These are phyloP conservation scores for Thereva nobilitata DNA, from an alignment of 2,888 invertebrate genomes.

Conservation along the genomic window DNA sequence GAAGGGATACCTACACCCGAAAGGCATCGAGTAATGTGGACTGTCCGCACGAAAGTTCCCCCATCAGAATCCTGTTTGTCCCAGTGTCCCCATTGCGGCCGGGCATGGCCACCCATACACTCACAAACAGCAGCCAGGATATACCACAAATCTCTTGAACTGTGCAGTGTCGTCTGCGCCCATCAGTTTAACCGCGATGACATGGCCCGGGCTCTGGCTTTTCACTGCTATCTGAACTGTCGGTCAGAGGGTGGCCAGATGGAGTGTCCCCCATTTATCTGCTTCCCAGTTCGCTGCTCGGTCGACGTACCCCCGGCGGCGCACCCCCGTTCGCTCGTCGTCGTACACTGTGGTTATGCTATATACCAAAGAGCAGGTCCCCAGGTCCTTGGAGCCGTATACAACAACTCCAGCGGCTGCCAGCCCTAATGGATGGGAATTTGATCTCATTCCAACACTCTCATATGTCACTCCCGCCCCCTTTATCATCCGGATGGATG, in stretches of 20 bases:
- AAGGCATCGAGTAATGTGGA: no score
- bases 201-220: slow-evolving; percentile 56
- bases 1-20: no score
- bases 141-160: slow-evolving; percentile 33
- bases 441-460: slow-evolving; percentile 29
- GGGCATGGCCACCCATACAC: neutral
- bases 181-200: slow-evolving; percentile 58
- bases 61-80: neutral
- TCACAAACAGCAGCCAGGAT: slow-evolving; percentile 16
- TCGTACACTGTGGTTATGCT: no score
- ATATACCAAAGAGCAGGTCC: no score
- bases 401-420: slow-evolving; percentile 13
- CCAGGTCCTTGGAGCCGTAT: neutral
- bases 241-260: slow-evolving; percentile 41
- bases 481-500: neutral
- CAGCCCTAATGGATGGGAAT: slow-evolving; percentile 5
- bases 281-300: neutral
- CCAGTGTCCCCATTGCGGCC: neutral
- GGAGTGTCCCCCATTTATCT: slow-evolving; percentile 25
- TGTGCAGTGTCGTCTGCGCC: slow-evolving; percentile 43
- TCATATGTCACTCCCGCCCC: slow-evolving; percentile 16
- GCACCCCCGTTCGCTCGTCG: neutral
- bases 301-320: neutral
- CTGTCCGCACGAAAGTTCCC: no score
- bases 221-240: slow-evolving; percentile 49